Evolutionary conservation across 23 tunicate species (phyloP).

Genomic region (Ascidia mentula): DNA sequence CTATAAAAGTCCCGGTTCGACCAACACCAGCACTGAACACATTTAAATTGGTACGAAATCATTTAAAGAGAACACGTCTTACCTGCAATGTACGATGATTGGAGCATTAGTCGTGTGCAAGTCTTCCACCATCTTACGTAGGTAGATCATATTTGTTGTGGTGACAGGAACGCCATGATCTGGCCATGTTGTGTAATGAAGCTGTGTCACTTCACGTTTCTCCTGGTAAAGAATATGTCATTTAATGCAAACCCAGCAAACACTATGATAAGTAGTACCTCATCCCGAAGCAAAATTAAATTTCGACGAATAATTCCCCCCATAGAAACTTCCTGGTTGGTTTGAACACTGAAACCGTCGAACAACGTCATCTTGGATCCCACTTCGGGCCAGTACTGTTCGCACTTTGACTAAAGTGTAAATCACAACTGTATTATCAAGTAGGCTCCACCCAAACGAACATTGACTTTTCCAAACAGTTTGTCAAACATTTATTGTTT

Average conservation of each 20-base stretch:
- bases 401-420: conserved; percentile 41
- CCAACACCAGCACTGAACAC: conserved; percentile 71
- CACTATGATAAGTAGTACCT: no score
- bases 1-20: conserved; percentile 59
- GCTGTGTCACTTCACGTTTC: conserved; percentile 15
- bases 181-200: conserved; percentile 55
- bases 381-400: conserved; percentile 45
- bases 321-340: background rate
- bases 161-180: conserved; percentile 63
- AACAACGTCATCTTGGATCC: background rate
- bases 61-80: no score
- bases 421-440: no score
- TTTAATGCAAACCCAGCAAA: no score
- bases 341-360: conserved; percentile 22
- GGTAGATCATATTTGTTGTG: conserved; percentile 44
- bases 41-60: no score
- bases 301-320: conserved; percentile 34
- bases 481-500: no score
- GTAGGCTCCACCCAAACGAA: no score
- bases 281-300: background rate
- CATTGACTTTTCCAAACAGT: no score
- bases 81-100: conserved; percentile 77
- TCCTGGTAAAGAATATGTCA: no score
- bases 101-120: no score
- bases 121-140: conserved; percentile 30